Evolutionary conservation across 2,888 invertebrate species (phyloP).

Genomic region (Lapara coniferarum): DNA sequence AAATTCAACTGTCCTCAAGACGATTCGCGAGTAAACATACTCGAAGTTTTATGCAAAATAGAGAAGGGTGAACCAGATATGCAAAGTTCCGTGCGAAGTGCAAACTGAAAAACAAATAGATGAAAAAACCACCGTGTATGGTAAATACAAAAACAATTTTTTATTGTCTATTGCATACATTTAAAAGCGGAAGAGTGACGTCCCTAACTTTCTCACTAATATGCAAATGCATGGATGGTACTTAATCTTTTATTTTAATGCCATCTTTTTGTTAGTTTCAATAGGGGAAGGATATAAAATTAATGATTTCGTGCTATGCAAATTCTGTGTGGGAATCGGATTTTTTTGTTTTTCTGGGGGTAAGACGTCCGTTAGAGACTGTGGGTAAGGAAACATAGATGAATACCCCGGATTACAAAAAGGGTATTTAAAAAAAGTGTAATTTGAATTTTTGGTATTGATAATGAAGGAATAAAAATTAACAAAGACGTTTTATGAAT

Average conservation of each 20-base stretch:
- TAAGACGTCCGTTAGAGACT: constrained; percentile 43
- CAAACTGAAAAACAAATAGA: constrained; percentile 77
- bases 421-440: background rate
- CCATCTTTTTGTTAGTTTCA: constrained; percentile 75
- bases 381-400: background rate
- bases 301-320: constrained; percentile 78
- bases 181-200: constrained; percentile 57
- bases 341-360: constrained; percentile 51
- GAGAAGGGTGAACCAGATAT: constrained; percentile 75
- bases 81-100: constrained; percentile 82
- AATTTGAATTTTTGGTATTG: too few species aligned
- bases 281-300: constrained; percentile 65
- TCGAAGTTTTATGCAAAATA: constrained; percentile 75
- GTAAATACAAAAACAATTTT: constrained; percentile 78
- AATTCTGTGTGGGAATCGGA: constrained; percentile 71
- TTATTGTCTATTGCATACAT: constrained; percentile 73
- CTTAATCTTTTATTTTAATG: constrained; percentile 83
- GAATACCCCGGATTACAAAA: background rate
- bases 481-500: too few species aligned
- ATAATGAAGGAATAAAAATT: too few species aligned
- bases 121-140: constrained; percentile 76
- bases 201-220: constrained; percentile 76
- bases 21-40: constrained; percentile 69
- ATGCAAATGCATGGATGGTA: constrained; percentile 74
- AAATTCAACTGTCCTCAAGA: constrained; percentile 73